These are phyloP conservation scores for Ferdinandea cuprea DNA, from an alignment of 2,888 invertebrate genomes.

Conservation along the genomic window DNA sequence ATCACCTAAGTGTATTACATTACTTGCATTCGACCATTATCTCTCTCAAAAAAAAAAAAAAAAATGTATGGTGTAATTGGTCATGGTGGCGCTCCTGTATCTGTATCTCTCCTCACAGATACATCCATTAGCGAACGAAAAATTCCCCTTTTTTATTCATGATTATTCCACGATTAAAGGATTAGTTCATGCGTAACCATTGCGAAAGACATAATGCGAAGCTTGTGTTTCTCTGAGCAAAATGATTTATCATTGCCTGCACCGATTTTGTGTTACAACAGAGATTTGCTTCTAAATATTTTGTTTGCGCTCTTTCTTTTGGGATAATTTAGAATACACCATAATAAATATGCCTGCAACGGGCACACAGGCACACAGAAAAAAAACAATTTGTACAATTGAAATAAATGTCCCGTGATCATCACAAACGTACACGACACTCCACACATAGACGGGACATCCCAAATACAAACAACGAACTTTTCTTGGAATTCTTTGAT, in stretches of 20 bases:
- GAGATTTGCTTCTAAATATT: conserved; percentile 10
- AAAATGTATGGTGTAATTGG: conserved; percentile 51
- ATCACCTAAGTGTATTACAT: conserved; percentile 2
- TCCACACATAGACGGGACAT: too few relatives aligned
- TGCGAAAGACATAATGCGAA: conserved; percentile 48
- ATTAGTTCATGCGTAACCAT: conserved; percentile 71
- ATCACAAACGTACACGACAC: conserved; percentile 49
- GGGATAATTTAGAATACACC: conserved; percentile 45
- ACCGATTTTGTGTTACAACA: conserved; percentile 60
- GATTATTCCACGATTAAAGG: conserved; percentile 69
- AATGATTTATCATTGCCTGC: conserved; percentile 60
- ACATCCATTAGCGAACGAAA: conserved; percentile 49
- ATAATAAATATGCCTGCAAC: conserved; percentile 44
- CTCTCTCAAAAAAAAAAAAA: too few relatives aligned
- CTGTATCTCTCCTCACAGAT: conserved; percentile 12
- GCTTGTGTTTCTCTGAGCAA: conserved; percentile 25
- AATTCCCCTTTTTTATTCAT: conserved; percentile 2
- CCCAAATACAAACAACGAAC: conserved; percentile 3
- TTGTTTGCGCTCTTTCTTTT: conserved; percentile 3
- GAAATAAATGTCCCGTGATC: conserved; percentile 69
- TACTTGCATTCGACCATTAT: not conserved
- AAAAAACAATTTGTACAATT: conserved; percentile 72
- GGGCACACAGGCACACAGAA: conserved; percentile 26
- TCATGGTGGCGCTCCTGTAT: conserved; percentile 52
- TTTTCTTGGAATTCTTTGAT: conserved; percentile 67